Evolutionary conservation across 1,140 invertebrate species (phyloP), one percentile per base, ranked within the genome.

Genomic region (Probaryconus sp.): DNA sequence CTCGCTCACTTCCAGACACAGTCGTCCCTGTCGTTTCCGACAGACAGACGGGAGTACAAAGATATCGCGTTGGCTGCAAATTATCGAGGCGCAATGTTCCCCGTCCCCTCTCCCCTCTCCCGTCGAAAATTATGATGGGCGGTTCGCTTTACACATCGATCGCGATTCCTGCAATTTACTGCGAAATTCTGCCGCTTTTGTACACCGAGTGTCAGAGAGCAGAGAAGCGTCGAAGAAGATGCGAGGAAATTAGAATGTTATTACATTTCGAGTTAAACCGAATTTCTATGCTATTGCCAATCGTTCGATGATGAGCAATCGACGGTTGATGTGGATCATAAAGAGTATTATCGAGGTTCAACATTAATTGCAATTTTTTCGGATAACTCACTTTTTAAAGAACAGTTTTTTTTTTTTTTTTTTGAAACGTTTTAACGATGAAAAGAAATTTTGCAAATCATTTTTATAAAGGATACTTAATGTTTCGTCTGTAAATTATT

Each of bases 111-210:
- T n/a, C n/a, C n/a, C n/a, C n/a, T n/a, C n/a, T n/a, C n/a, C n/a
- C n/a, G n/a, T n/a, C 31, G 33, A 58, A 53, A 60, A 69, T 69
- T 69, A 60, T 53, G 65, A 69, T 69, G 65, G 65, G 55, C 65
- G 65, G 65, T 69, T 69, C 65, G 17, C 65, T 60, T 60, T 60
- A 47, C 45, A 30, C 31, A 68, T 58, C 64, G 63, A 67, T 67
- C 51, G 51, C 43, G 51, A 67, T 47, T 67, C 51, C 31, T 67
- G 63, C 63, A 58, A 56, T 56, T 67, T 42, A 67, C 51, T 67
- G 21, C 11, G 35, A 1, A 42, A 42, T 21, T 58, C 45, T 58
- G 51, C 58, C 42, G 50, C 33, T 56, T 30, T n/a, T n/a, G n/a
- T n/a, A n/a, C n/a, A n/a, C n/a, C n/a, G n/a, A n/a, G n/a, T n/a